Conservation (phyloP, 2,888 invertebrate species). For the Drosophila ochracea region DNA sequence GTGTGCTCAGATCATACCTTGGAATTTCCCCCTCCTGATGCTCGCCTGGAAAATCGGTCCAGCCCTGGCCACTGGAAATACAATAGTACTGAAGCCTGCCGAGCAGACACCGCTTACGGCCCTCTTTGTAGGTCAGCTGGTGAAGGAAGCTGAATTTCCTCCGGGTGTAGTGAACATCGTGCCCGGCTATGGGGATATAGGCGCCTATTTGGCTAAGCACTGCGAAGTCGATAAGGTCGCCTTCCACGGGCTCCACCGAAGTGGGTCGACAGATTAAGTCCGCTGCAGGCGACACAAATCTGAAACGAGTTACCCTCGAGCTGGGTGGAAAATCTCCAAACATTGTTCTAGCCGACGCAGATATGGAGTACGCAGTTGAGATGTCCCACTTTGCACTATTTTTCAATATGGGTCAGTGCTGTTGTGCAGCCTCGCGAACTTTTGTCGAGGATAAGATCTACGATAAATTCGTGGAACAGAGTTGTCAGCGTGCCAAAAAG, state of each 20-base stretch:
- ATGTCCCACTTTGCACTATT: constrained; percentile 94
- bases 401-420: constrained; percentile 97
- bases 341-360: constrained; percentile 93
- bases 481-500: constrained; percentile 91
- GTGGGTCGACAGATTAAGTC: constrained; percentile 94
- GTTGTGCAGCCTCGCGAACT: constrained; percentile 95
- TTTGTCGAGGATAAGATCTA: constrained; percentile 95
- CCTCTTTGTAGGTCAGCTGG: constrained; percentile 93
- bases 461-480: constrained; percentile 93
- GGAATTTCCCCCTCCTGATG: constrained; percentile 98
- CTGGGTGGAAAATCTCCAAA: constrained; percentile 97
- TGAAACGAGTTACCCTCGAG: constrained; percentile 95
- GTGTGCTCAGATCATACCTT: constrained; percentile 96
- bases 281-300: constrained; percentile 89
- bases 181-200: constrained; percentile 94
- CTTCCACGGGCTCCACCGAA: constrained; percentile 94
- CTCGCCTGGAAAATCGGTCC: constrained; percentile 97
- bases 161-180: constrained; percentile 95
- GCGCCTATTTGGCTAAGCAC: constrained; percentile 91
- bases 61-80: constrained; percentile 91
- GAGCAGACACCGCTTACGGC: constrained; percentile 98
- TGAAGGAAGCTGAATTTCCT: constrained; percentile 96
- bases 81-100: constrained; percentile 95
- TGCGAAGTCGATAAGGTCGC: constrained; percentile 93
- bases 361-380: constrained; percentile 92